Conservation (phyloP, 2,888 invertebrate species). For the Camptogramma bilineatum region DNA sequence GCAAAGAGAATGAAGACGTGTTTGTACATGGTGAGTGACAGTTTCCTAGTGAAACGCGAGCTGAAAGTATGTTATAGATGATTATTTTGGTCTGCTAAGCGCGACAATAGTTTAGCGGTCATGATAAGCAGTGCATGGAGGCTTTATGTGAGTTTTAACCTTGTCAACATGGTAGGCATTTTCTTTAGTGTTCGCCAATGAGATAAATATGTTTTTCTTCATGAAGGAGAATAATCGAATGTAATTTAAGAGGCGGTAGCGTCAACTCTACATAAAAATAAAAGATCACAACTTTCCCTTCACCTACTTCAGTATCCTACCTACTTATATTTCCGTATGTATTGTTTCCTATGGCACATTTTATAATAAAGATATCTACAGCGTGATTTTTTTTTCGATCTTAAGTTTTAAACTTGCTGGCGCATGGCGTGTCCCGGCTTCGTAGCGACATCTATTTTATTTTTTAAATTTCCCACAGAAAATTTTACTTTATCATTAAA, state of each 20-base stretch:
- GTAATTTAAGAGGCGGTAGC: background rate
- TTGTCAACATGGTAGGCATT: background rate
- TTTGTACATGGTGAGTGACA: conserved; percentile 58
- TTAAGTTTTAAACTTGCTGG: background rate
- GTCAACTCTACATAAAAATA: background rate
- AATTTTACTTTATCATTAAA: too few relatives aligned
- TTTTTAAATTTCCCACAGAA: background rate
- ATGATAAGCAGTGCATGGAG: conserved; percentile 52
- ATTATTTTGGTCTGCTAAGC: conserved; percentile 60
- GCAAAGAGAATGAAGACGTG: conserved; percentile 48
- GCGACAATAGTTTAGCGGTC: conserved; percentile 63
- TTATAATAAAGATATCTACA: conserved; percentile 37
- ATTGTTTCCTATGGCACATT: conserved; percentile 48
- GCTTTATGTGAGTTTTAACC: conserved; percentile 26
- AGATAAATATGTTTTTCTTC: background rate
- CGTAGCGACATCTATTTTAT: conserved; percentile 57
- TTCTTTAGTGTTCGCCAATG: too few relatives aligned
- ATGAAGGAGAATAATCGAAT: background rate
- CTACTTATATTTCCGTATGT: conserved; percentile 48
- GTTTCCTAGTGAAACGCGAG: conserved; percentile 51
- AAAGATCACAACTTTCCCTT: conserved; percentile 6
- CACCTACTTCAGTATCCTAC: conserved; percentile 11
- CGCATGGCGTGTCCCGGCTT: conserved; percentile 16
- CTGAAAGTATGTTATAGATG: conserved; percentile 25
- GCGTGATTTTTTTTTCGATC: conserved; percentile 30